These are phyloP conservation scores for Drosophila insularis DNA, from an alignment of 1,140 invertebrate genomes.

Conservation along the genomic window DNA sequence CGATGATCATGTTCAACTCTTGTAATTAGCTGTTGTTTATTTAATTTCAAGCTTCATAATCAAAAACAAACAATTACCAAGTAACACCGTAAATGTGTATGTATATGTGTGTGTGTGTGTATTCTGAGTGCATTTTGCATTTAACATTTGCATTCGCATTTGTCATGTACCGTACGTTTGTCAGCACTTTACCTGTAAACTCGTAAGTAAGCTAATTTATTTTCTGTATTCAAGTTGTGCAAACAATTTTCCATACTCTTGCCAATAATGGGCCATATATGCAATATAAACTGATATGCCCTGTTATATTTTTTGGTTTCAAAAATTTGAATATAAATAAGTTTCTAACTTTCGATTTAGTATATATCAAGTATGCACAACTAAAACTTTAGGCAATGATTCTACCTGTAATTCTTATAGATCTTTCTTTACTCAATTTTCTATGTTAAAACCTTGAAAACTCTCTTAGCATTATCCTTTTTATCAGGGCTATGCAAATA, in stretches of 20 bases:
- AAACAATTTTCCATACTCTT: constrained; percentile 61
- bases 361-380: too few species aligned
- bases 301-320: too few species aligned
- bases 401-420: too few species aligned
- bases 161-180: constrained; percentile 17
- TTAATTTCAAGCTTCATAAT: constrained; percentile 59
- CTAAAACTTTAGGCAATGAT: too few species aligned
- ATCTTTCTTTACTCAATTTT: too few species aligned
- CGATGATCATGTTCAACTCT: constrained; percentile 35
- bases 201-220: constrained; percentile 54
- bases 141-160: constrained; percentile 42
- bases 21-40: constrained; percentile 73
- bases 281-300: too few species aligned
- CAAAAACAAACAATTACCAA: constrained; percentile 18
- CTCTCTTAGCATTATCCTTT: too few species aligned
- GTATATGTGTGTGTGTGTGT: not conserved
- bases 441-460: too few species aligned
- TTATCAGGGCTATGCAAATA: too few species aligned
- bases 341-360: too few species aligned
- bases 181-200: constrained; percentile 19
- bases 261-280: not conserved
- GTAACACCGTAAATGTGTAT: constrained; percentile 11
- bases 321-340: too few species aligned
- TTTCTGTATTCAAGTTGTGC: constrained; percentile 55
- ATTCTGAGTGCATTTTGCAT: constrained; percentile 33